Base-by-base conservation (phyloP, 2,888 invertebrate species). In the Trissolcus japonicus region DNA sequence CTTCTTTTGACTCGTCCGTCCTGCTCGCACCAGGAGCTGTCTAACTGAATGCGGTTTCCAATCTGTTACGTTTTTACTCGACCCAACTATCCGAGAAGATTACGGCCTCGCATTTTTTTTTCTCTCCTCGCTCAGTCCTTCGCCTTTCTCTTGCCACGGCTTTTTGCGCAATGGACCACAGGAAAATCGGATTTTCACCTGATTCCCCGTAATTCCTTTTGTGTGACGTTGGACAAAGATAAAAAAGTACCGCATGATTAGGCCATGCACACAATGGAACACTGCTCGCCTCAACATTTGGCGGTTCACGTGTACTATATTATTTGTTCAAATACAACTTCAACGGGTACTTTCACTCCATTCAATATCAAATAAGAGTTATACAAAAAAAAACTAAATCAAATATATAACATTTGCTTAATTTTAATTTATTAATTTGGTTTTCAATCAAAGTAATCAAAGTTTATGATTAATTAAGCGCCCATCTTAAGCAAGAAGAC, bases 11-110 rank as follows among this genome's bases (percentile, higher is more conserved):
- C 16, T 35, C 57, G 53, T n/a, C 62, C 17, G 50, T 59, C 48
- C 35, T 40, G 53, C 63, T 73, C 13, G 43, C 74, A 50, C 68
- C 65, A 51, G 61, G 40, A 56, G 66, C 77, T 72, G 80, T 82
- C 83, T 82, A 82, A 83, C 84, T 85, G 81, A 87, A 85, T 87
- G 89, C 86, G 89, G 88, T 89, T 89, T 89, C 89, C 89, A 88
- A 89, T 89, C 89, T 89, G 89, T 89, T 87, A 84, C 84, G 83
- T 88, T 89, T 89, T 87, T 85, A 77, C 79, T 74, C 77, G 66
- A 57, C 59, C 72, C 72, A 59, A 65, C 73, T 61, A 75, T 76
- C 76, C 68, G 62, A 54, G 53, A 75, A 79, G 79, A 81, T 80
- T 80, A 81, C 72, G 16, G 74, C 68, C 67, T 57, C 67, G 57